Evolutionary conservation across 2,888 invertebrate species (phyloP), one percentile per base, ranked within the genome.

Genomic region (Tenthredo notha): DNA sequence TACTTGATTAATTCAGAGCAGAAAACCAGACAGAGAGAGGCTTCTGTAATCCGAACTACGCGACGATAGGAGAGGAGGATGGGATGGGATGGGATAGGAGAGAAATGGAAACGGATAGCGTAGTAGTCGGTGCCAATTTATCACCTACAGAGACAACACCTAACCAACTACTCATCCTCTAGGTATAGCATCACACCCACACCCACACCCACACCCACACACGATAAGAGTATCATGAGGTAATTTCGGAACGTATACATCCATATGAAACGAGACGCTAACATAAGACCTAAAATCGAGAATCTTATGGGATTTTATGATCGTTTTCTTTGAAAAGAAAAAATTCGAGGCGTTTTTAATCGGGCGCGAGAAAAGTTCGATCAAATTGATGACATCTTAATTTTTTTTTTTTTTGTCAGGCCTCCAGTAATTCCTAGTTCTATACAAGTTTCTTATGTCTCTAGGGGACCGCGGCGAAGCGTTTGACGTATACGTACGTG

Each of bases 81-180:
- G n/a, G 47, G 33, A 33, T 33, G 2, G 2, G 1, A 33, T 33
- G 2, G 29, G 33, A 15, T 7, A 43, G 21, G 75, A 47, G 21
- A 75, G 75, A n/a, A 75, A 75, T 75, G 75, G 75, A 47, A 75
- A n/a, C 47, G 75, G 75, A 75, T 75, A 70, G 5, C 70, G 37
- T 70, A 43, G 9, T 74, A 75, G 40, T 75, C 75, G n/a, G 47
- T 40, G 47, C 29, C 47, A 75, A 75, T 75, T 75, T 75, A 75
- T 75, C 75, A 75, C 25, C 75, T 25, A 1, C 47, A 25, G 75
- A 75, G 75, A 75, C 75, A 75, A 75, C 75, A 75, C 70, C 67
- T 67, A 67, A 2, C 25, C 33, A 67, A 29, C 67, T 67, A 72
- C 72, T 21, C 37, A 18, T 72, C 18, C 40, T 9, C 33, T 21